Base-by-base conservation (phyloP, 2,888 invertebrate genomes). In the Suillia variegata region DNA sequence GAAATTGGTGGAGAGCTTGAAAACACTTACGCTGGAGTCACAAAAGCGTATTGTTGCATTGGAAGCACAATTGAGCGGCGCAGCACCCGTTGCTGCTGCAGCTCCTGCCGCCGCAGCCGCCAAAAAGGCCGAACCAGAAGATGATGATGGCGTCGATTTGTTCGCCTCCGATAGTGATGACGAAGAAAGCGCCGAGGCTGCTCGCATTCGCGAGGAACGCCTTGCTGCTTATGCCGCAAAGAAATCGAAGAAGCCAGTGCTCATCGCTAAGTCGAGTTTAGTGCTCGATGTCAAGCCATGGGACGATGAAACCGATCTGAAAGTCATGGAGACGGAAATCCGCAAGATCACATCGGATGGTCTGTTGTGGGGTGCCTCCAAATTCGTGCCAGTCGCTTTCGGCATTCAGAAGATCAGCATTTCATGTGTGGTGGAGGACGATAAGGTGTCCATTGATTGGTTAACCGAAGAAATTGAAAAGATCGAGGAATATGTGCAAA, bases 231-330 rank as follows among this genome's bases (percentile, higher is more conserved):
- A 98, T 80, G 88, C 89, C 76, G 94, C 90, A 2, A 97, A 95
- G 82, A 98, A 98, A 84, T 85, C 94, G 4, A 95, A 93, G 82
- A 97, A 98, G 83, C 92, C 94, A 22, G 88, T 83, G 4, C 82
- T 96, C 42, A 92, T 98, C 80, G 97, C 98, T 58, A 98, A 98
- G 83, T 97, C 96, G 3, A 95, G 90, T 77, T 90, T 98, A 53
- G 90, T 98, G 68, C 85, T 98, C 67, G 97, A 98, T 83, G 90
- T 97, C 1, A 98, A 98, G 80, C 96, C 96, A 26, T 87, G 87
- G 87, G 91, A 91, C 75, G 93, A 94, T 83, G 95, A 96, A 81
- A 97, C 97, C 34, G 93, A 98, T 74, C 93, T 98, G 91, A 87
- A 86, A 68, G 87, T 84, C 59, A 86, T 98, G 87, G 97, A 98